Conservation (phyloP, 2,797 vertebrate species). For the Micromesistius poutassou region DNA sequence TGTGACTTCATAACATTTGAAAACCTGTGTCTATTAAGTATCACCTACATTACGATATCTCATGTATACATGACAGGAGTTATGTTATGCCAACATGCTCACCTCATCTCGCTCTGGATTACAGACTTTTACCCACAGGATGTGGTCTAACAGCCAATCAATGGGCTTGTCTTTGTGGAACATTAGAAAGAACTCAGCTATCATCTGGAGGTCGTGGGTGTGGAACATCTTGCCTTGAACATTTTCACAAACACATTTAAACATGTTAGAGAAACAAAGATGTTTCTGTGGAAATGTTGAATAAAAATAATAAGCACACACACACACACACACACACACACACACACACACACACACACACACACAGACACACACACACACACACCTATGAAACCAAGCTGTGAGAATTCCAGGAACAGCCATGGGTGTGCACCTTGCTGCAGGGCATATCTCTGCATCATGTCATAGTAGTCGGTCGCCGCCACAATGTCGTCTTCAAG, state of each 20-base stretch:
- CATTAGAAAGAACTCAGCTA: conserved; percentile 99
- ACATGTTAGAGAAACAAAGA: not conserved
- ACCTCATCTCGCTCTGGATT: conserved; percentile 98
- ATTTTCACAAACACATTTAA: conserved; percentile 16
- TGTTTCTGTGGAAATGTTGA: not conserved
- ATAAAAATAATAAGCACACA: conserved; percentile 70
- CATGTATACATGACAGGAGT: not conserved
- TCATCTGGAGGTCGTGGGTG: conserved; percentile 93
- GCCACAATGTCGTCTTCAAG: conserved; percentile 99
- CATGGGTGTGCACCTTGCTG: conserved; percentile 96
- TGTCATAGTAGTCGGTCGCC: conserved; percentile 98
- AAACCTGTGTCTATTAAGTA: not conserved
- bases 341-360: conserved; percentile 56
- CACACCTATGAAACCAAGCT: conserved; percentile 95
- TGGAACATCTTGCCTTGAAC: conserved; percentile 97
- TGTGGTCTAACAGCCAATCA: conserved; percentile 97
- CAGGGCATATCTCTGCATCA: conserved; percentile 98
- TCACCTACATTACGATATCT: no score
- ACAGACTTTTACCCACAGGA: conserved; percentile 99
- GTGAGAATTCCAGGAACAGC: conserved; percentile 99
- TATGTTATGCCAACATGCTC: conserved; percentile 38
- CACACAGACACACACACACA: not conserved
- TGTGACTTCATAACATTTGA: no score
- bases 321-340: conserved; percentile 38
- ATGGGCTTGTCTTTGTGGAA: conserved; percentile 99